Conservation (phyloP, 2,113 vertebrate species). For the Nymphicus hollandicus region DNA sequence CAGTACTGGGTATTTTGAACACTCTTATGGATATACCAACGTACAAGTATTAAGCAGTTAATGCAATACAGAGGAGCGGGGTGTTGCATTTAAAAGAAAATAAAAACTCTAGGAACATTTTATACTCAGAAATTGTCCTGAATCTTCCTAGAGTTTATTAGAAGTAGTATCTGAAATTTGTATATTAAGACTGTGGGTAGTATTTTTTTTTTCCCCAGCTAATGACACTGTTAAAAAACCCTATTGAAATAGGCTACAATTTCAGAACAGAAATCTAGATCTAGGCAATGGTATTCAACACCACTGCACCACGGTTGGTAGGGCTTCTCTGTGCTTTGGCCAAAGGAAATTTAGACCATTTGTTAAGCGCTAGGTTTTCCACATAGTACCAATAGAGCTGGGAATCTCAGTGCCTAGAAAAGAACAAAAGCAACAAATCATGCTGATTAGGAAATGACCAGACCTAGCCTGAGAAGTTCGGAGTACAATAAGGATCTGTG, state of each 20-base stretch:
- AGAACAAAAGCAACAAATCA: neutral
- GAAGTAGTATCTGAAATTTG: neutral
- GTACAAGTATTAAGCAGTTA: neutral
- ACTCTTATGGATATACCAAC: neutral
- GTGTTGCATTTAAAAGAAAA: neutral
- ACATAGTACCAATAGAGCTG: neutral
- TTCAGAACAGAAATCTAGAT: neutral
- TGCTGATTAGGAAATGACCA: neutral
- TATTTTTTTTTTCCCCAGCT: neutral
- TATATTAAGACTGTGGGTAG: neutral
- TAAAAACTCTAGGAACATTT: neutral
- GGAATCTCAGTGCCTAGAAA: neutral
- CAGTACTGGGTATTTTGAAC: neutral
- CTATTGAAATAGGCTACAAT: neutral
- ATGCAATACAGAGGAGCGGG: neutral
- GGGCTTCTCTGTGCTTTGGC: neutral
- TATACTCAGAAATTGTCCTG: neutral
- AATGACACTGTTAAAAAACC: neutral
- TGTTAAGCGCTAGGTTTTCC: neutral
- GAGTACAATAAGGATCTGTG: neutral
- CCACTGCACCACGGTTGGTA: neutral
- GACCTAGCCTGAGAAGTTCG: neutral
- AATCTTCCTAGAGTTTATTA: neutral
- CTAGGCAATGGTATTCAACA: neutral
- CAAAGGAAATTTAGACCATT: neutral